These are phyloP conservation scores for Blastomussa wellsi DNA, from an alignment of 92 coral and sea anemone genomes.

Conservation along the genomic window DNA sequence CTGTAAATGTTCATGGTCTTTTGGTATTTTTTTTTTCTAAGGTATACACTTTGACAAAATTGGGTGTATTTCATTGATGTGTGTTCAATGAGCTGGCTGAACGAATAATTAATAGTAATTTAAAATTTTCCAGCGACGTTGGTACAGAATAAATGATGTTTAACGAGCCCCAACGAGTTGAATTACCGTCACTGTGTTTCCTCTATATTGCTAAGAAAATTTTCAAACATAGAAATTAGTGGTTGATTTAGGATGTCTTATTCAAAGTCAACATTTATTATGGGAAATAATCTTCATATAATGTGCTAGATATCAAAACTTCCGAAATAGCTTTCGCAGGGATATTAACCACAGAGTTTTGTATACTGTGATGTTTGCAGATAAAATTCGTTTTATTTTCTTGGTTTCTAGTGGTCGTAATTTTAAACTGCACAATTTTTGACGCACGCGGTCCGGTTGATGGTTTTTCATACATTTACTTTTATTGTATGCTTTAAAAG, in stretches of 20 bases:
- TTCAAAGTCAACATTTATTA: slow-evolving; percentile 20
- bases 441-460: not conserved
- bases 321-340: slow-evolving; percentile 10
- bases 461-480: not conserved
- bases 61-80: too few relatives aligned
- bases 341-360: not conserved
- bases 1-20: not conserved
- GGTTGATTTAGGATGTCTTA: not conserved
- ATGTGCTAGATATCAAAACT: not conserved
- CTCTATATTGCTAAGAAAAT: not conserved
- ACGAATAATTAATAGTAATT: slow-evolving; percentile 3
- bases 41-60: too few relatives aligned
- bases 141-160: not conserved
- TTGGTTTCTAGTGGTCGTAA: not conserved
- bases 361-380: not conserved
- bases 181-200: slow-evolving; percentile 4
- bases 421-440: not conserved
- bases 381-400: not conserved
- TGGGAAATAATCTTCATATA: not conserved
- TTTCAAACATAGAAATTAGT: slow-evolving; percentile 29
- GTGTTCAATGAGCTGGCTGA: not conserved
- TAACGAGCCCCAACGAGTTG: slow-evolving; percentile 12
- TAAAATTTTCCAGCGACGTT: not conserved
- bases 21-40: too few relatives aligned
- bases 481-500: not conserved